Percentiles rank a stretch among this genome's conserved stretches.
Conservation (phyloP, 2,113 vertebrate genomes). For the Hyla sarda region DNA sequence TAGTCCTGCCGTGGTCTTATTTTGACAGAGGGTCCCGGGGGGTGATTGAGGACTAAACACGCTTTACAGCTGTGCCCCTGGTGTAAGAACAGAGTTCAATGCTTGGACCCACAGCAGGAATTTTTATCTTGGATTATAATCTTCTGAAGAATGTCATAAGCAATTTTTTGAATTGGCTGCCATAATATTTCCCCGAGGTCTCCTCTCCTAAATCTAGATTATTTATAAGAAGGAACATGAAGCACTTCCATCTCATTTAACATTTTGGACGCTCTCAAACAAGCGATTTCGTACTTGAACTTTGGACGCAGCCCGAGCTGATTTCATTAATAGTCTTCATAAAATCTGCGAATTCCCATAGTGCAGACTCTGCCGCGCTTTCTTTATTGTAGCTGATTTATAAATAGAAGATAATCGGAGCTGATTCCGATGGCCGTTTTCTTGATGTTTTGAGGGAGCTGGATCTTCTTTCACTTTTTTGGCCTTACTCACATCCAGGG, state of each 20-base stretch:
- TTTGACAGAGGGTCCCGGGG: no score
- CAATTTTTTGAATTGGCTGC: neutral
- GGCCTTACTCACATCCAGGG: conserved; percentile 54
- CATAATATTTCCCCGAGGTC: conserved; percentile 2
- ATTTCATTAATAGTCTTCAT: neutral
- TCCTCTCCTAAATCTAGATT: neutral
- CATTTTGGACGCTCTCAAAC: conserved; percentile 9
- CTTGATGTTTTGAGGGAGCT: conserved; percentile 45
- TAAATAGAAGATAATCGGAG: conserved; percentile 8
- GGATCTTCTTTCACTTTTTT: conserved; percentile 65
- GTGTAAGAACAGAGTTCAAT: no score
- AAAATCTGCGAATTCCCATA: conserved; percentile 1
- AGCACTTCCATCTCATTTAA: neutral
- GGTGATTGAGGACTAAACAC: no score
- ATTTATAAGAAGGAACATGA: neutral
- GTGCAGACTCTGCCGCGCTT: neutral
- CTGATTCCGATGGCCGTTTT: conserved; percentile 23
- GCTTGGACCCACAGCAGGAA: neutral
- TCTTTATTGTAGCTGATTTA: neutral
- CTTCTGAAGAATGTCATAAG: neutral
- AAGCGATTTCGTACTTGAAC: neutral
- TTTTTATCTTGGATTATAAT: neutral
- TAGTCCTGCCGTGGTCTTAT: no score
- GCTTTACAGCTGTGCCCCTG: no score
- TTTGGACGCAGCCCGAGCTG: neutral